Base-by-base conservation (phyloP, 2,888 invertebrate genomes). In the Stenoptilia bipunctidactyla region DNA sequence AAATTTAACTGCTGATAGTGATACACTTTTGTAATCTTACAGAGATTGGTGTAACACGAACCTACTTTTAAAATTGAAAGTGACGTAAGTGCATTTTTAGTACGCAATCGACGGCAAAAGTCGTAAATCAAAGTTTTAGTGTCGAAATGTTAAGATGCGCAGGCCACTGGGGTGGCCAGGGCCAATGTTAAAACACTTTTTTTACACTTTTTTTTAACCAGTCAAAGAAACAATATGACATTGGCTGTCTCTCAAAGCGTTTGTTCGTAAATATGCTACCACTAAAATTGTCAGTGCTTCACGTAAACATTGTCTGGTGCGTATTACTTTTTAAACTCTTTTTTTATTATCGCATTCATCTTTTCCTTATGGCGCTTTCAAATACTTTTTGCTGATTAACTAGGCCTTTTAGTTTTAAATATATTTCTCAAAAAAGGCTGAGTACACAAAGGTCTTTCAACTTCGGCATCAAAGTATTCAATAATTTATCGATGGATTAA, bases 81-180 rank as follows among this genome's bases (percentile, higher is more conserved):
- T 83, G 82, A 80, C 80, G 82, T 80, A 74, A 82, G 77, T 77
- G 80, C 71, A 66, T 71, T 79, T 83, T 83, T 83, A 83, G 79
- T 80, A 66, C 77, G 75, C 82, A 80, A 80, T 82, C 82, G 77
- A 68, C 70, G 75, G 61, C 73, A 63, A 70, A 65, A 66, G 79
- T 62, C 70, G 74, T 83, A 83, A 82, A 82, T 83, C 82, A 83
- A 77, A 72, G 77, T 80, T 83, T 83, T 83, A 82, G 76, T 80
- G 77, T 74, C 75, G 73, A 80, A 82, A 79, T 80, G 77, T 80
- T 79, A 73, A 71, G 82, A 82, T 77, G 79, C 72, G 69, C 67
- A 61, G 69, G 76, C 79, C 79, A 77, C 79, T 76, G 77, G 80
- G 79, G 82, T 80, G 82, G 82, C 75, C 82, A 55, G 48, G 49